Percentiles rank a stretch among this genome's conserved stretches.
These are phyloP conservation scores for Anguilla marmorata DNA, from an alignment of 2,797 vertebrate genomes.

Conservation along the genomic window DNA sequence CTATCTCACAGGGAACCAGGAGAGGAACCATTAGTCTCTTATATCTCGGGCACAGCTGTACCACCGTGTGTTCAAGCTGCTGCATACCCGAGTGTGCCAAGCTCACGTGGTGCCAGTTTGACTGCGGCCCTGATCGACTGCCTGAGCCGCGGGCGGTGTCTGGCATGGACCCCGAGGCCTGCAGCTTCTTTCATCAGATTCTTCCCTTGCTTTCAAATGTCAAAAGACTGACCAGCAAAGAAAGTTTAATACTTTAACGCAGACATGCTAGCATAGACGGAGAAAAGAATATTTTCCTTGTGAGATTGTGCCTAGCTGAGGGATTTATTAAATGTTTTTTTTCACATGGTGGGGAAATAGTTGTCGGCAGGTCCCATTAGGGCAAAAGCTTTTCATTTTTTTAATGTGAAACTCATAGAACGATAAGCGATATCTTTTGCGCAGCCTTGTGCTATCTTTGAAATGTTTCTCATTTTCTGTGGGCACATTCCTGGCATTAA, in stretches of 20 bases:
- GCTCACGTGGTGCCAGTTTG: slow-evolving; percentile 35
- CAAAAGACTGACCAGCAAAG: not conserved
- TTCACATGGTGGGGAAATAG: not conserved
- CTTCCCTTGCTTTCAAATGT: not conserved
- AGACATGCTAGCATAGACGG: not conserved
- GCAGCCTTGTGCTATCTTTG: not conserved
- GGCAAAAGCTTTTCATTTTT: not conserved
- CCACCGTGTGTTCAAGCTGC: slow-evolving; percentile 34
- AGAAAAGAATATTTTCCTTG: not conserved
- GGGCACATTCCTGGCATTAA: not conserved
- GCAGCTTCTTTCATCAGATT: not conserved
- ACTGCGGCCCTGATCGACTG: not conserved
- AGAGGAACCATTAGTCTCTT: slow-evolving; percentile 47
- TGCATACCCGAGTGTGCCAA: slow-evolving; percentile 39
- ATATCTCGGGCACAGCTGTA: slow-evolving; percentile 37
- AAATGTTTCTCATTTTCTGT: not conserved
- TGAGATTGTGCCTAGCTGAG: not conserved
- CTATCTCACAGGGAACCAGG: slow-evolving; percentile 17
- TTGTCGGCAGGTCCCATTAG: not conserved
- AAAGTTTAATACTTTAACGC: not conserved
- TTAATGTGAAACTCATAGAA: not conserved
- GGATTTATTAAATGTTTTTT: not conserved
- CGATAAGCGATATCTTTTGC: not conserved
- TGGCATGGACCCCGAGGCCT: not conserved
- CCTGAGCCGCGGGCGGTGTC: not conserved